Conservation (phyloP, 1,140 invertebrate species). For the Danaus melanippus region DNA sequence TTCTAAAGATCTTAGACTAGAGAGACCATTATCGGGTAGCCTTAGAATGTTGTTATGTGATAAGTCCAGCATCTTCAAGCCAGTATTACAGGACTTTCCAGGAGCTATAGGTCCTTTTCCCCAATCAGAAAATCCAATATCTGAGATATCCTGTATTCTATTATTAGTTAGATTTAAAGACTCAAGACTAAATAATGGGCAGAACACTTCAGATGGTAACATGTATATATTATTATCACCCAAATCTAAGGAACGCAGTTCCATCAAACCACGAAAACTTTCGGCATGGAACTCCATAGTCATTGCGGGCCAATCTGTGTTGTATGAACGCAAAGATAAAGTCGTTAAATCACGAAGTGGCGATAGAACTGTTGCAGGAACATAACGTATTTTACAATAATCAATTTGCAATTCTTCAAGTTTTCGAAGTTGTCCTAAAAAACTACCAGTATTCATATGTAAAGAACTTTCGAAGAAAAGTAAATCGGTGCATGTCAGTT, state of each 20-base stretch:
- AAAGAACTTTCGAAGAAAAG: constrained; percentile 85
- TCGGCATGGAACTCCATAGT: constrained; percentile 82
- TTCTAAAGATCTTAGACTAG: constrained; percentile 77
- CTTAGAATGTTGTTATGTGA: constrained; percentile 80
- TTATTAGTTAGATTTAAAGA: constrained; percentile 85
- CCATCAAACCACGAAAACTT: constrained; percentile 79
- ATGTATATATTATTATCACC: constrained; percentile 87
- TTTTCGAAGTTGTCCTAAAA: constrained; percentile 74
- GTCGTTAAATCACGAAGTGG: constrained; percentile 80
- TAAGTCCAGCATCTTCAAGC: constrained; percentile 81
- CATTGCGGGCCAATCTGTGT: constrained; percentile 87
- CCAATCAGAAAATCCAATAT: constrained; percentile 82
- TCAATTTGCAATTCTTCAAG: constrained; percentile 82
- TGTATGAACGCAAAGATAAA: constrained; percentile 81
- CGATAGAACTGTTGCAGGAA: constrained; percentile 79
- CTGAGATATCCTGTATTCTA: constrained; percentile 82
- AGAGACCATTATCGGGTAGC: constrained; percentile 80
- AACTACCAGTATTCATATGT: constrained; percentile 76
- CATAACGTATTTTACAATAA: constrained; percentile 84
- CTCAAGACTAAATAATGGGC: constrained; percentile 79
- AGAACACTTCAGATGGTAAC: constrained; percentile 82
- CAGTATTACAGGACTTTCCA: constrained; percentile 76
- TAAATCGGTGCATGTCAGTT: constrained; percentile 84
- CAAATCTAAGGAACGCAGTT: constrained; percentile 81
- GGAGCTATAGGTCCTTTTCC: constrained; percentile 76